These are phyloP conservation scores for Caenorhabditis sp. DNA, from an alignment of 2,888 invertebrate genomes.

Conservation along the genomic window DNA sequence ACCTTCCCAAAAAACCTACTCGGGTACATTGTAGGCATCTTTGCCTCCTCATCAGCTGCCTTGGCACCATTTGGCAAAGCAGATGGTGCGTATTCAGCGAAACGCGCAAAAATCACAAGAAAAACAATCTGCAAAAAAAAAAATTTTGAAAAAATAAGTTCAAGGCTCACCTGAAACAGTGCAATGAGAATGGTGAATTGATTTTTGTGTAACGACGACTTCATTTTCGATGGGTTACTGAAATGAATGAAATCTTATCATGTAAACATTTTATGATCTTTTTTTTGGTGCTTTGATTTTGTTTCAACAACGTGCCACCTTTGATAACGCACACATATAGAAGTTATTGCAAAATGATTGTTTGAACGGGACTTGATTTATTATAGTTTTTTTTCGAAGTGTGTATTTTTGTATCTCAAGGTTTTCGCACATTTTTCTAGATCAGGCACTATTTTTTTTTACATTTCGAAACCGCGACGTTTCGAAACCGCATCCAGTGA, in stretches of 20 bases:
- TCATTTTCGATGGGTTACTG: slow-evolving; percentile 39
- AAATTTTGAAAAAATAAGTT: not conserved
- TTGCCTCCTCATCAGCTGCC: slow-evolving; percentile 22
- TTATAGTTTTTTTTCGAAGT: not conserved
- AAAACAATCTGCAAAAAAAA: slow-evolving; percentile 49
- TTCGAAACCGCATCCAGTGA: no score
- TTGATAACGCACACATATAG: not conserved
- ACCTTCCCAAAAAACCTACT: slow-evolving; percentile 25
- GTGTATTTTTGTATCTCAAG: not conserved
- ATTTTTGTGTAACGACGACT: slow-evolving; percentile 51
- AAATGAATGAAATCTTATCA: slow-evolving; percentile 10
- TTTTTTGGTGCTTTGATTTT: not conserved
- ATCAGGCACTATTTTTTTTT: not conserved
- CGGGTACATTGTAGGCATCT: slow-evolving; percentile 44
- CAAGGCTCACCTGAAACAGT: slow-evolving; percentile 30
- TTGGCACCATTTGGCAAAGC: slow-evolving; percentile 50
- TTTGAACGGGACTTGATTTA: not conserved
- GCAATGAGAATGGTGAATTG: slow-evolving; percentile 61
- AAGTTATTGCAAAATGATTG: not conserved
- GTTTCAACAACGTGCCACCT: not conserved
- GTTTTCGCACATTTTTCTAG: not conserved
- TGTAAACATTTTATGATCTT: not conserved
- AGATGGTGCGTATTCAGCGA: slow-evolving; percentile 54
- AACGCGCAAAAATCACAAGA: slow-evolving; percentile 63
- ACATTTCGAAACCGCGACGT: no score